phyloP scores from a whole-genome alignment of 2,113 vertebrate genomes.

The Chaenogobius annularis region DNA sequence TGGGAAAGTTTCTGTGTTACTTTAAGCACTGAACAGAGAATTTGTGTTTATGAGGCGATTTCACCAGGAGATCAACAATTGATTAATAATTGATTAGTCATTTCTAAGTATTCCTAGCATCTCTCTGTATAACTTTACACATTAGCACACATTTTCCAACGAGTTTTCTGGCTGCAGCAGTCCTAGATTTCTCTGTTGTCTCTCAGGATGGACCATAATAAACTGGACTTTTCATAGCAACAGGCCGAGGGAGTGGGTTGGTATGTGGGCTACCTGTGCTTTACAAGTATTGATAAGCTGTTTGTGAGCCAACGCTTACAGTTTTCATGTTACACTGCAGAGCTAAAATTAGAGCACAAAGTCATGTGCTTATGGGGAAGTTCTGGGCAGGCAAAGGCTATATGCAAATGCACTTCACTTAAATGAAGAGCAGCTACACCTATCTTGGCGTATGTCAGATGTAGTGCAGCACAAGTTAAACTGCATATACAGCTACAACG shows the following conservation, averaged over 20 bases:
- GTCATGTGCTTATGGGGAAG: slow-evolving; percentile 5
- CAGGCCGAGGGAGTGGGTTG: slow-evolving; percentile 31
- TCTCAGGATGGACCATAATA: slow-evolving; percentile 25
- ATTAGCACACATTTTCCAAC: neutral
- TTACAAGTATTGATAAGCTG: slow-evolving; percentile 16
- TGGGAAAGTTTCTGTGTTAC: too few relatives aligned
- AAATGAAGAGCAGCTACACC: neutral
- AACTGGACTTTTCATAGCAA: slow-evolving; percentile 37
- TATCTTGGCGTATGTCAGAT: neutral
- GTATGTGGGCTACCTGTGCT: slow-evolving; percentile 42
- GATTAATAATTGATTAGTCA: too few relatives aligned
- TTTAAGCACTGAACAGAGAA: too few relatives aligned
- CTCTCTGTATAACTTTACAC: neutral
- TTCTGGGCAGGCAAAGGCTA: slow-evolving; percentile 12
- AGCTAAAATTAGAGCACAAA: slow-evolving; percentile 24
- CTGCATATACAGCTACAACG: too few relatives aligned
- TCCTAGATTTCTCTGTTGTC: slow-evolving; percentile 5
- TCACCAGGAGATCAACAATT: too few relatives aligned
- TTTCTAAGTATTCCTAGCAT: neutral
- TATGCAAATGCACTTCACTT: neutral
- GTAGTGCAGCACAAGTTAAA: too few relatives aligned
- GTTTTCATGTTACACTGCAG: slow-evolving; percentile 16
- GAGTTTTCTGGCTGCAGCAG: neutral
- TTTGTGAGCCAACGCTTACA: slow-evolving; percentile 18
- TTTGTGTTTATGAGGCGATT: too few relatives aligned